Evolutionary conservation across 2,113 vertebrate genomes (phyloP), one percentile per base, ranked within the genome.

Genomic region (Osmerus eperlanus): DNA sequence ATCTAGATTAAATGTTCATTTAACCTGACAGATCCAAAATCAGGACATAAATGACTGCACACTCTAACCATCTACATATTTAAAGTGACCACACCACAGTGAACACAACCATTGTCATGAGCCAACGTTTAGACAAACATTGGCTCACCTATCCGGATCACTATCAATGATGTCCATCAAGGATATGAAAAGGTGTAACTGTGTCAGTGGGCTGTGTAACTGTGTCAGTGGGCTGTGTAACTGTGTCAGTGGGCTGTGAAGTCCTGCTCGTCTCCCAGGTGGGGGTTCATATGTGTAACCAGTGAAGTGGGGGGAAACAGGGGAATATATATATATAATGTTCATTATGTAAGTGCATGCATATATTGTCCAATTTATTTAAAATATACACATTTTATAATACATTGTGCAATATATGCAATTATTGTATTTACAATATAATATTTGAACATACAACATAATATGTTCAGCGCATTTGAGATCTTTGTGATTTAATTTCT

Each of bases 301-400:
- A 28, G 25, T 36, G 32, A 36, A 36, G 32, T 36, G 32, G 32
- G 32, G 32, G 32, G 36, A 18, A 13, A 11, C 41, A 65, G 65
- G 29, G 21, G 51, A 79, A 71, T 80, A 64, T 77, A 71, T 80
- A 64, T 77, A 62, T 81, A 59, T 47, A 47, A 47, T 47, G 41
- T 47, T 9, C 41, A 12, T 47, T 47, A 47, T 47, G 41, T 68
- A 76, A 62, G 58, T 64, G 68, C 84, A 88, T 89, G 85, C 89
- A 85, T 84, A 85, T 86, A 81, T 79, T 76, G 71, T 81, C 81
- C 83, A 86, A 85, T 87, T 84, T 80, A 75, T 82, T 81, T 80
- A 84, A 88, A 86, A 88, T 87, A 87, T 84, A 76, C 72, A 63
- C 74, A 86, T 86, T 84, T 81, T 78, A 79, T 85, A 75, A 82